Conservation (phyloP, 2,888 invertebrate genomes). For the Stenurella melanura region DNA sequence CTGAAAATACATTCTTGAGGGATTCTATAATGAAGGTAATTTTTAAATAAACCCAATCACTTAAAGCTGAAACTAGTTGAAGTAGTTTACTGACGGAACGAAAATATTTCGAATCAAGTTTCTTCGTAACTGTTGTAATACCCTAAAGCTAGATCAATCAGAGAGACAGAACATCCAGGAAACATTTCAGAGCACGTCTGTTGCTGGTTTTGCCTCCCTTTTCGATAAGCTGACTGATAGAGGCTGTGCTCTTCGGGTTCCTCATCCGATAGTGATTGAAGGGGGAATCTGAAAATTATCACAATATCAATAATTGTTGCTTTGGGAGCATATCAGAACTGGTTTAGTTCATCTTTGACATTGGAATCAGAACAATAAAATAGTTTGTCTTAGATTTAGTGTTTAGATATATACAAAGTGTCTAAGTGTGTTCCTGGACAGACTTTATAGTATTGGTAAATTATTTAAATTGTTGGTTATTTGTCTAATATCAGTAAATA, state of each 20-base stretch:
- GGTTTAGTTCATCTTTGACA: too few species aligned
- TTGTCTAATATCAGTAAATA: too few species aligned
- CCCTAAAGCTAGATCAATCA: conserved; percentile 83
- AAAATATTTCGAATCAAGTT: conserved; percentile 10
- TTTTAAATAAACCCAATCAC: conserved; percentile 25
- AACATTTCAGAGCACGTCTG: conserved; percentile 73
- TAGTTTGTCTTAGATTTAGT: not conserved
- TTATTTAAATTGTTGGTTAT: too few species aligned
- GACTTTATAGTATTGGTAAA: too few species aligned
- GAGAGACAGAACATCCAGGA: conserved; percentile 79
- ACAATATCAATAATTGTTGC: conserved; percentile 20
- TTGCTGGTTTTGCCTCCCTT: conserved; percentile 69
- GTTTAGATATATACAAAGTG: not conserved
- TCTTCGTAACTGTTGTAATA: conserved; percentile 40
- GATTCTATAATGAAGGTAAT: not conserved
- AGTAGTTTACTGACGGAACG: conserved; percentile 13
- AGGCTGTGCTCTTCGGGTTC: conserved; percentile 80
- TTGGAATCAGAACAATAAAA: too few species aligned
- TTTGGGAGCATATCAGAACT: not conserved
- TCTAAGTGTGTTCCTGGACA: too few species aligned
- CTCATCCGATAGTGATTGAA: conserved; percentile 77
- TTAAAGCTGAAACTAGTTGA: not conserved
- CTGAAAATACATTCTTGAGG: not conserved
- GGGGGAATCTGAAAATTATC: conserved; percentile 77
- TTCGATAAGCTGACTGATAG: conserved; percentile 80